These are phyloP conservation scores for Charina bottae DNA, from an alignment of 2,113 vertebrate species.

Conservation along the genomic window DNA sequence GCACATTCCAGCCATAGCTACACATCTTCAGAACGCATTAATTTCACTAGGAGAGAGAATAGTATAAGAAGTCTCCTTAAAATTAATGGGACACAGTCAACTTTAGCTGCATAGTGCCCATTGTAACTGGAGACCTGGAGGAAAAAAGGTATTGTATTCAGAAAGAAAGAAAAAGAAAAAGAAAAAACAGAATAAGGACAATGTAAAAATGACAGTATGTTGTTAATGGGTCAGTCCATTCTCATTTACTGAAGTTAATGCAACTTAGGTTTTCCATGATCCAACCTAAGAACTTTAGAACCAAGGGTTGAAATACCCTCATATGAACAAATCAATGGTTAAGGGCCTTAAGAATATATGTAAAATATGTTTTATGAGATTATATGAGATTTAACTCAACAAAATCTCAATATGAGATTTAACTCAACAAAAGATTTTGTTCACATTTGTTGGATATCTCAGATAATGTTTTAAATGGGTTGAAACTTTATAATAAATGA, in stretches of 20 bases:
- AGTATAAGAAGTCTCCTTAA: not conserved
- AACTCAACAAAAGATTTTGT: not conserved
- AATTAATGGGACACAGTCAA: not conserved
- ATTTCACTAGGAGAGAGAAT: not conserved
- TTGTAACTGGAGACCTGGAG: not conserved
- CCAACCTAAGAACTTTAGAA: not conserved
- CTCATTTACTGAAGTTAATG: not conserved
- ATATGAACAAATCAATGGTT: not conserved
- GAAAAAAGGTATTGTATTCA: too few relatives aligned
- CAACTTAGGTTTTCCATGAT: not conserved
- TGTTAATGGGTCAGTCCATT: not conserved
- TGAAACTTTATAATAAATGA: not conserved
- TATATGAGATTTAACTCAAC: not conserved
- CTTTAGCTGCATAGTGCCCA: not conserved
- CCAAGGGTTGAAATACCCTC: not conserved
- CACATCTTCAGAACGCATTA: not conserved
- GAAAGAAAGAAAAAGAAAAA: not conserved
- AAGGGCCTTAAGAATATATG: not conserved
- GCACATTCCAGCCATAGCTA: not conserved
- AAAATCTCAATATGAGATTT: not conserved
- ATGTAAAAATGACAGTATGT: rapidly evolving
- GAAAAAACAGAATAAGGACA: not conserved
- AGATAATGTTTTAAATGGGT: not conserved
- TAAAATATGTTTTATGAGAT: not conserved
- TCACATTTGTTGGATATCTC: not conserved